Conservation (phyloP, 2,888 invertebrate species). For the Ophion obscuratus region DNA sequence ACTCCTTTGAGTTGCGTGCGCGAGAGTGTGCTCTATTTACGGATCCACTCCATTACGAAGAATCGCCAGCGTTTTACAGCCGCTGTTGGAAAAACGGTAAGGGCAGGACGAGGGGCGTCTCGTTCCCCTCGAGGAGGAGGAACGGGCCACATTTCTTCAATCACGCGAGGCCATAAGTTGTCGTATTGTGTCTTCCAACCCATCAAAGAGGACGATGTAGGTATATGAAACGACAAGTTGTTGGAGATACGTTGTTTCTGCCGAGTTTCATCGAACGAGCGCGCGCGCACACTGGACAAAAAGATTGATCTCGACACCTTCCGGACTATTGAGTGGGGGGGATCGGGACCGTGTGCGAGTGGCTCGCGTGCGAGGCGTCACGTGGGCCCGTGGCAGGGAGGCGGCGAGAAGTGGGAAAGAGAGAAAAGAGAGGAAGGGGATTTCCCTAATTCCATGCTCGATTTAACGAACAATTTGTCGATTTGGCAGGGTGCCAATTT, state of each 20-base stretch:
- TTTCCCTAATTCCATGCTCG: constrained; percentile 76
- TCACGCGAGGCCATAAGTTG: too few relatives aligned
- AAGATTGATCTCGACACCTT: constrained; percentile 46
- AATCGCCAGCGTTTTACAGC: constrained; percentile 13
- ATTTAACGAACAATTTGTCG: constrained; percentile 78
- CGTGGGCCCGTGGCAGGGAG: constrained; percentile 35
- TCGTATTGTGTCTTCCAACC: too few relatives aligned
- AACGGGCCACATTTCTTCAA: too few relatives aligned
- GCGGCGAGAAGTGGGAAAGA: not conserved
- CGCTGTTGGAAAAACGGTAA: constrained; percentile 4
- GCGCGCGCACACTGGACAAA: not conserved
- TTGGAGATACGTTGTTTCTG: not conserved
- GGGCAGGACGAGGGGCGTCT: not conserved
- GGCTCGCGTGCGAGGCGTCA: constrained; percentile 33
- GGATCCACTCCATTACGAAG: constrained; percentile 32
- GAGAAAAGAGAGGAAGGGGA: constrained; percentile 57
- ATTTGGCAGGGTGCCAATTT: constrained; percentile 79
- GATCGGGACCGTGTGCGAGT: not conserved
- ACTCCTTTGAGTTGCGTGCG: constrained; percentile 5
- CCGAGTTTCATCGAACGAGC: not conserved
- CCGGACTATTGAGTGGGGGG: constrained; percentile 29
- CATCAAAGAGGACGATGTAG: too few relatives aligned
- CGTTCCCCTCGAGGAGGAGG: too few relatives aligned
- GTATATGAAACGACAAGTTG: not conserved
- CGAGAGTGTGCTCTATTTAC: constrained; percentile 55